A percentile compares a stretch with the other conserved stretches of the same genome.
phyloP scores from a whole-genome alignment of 2,113 vertebrate genomes.

The Phrynocephalus versicolor region DNA sequence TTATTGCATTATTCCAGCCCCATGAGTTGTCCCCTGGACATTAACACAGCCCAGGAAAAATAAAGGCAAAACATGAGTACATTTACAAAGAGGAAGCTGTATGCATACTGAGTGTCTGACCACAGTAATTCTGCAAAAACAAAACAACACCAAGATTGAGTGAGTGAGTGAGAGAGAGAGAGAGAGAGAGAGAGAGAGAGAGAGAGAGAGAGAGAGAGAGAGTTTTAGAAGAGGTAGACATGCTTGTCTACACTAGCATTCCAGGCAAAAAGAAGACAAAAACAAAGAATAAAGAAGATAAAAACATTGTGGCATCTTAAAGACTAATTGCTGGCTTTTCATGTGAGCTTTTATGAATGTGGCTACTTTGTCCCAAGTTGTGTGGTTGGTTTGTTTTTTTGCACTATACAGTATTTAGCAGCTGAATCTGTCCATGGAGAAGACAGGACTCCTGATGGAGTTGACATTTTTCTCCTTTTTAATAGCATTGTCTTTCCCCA shows the following conservation, averaged over 20 bases:
- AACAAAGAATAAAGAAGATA: too few relatives aligned
- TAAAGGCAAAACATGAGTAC: background rate
- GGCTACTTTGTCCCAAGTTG: too few relatives aligned
- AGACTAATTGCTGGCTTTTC: too few relatives aligned
- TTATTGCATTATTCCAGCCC: background rate
- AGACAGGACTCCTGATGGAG: background rate
- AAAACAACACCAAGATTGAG: too few relatives aligned
- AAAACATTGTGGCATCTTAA: too few relatives aligned
- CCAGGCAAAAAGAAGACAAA: too few relatives aligned
- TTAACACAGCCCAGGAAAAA: slow-evolving; percentile 21
- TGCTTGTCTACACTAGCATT: too few relatives aligned
- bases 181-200: too few relatives aligned
- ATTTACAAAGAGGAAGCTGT: background rate
- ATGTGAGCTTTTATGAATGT: too few relatives aligned
- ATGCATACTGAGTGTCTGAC: background rate
- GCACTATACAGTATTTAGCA: background rate
- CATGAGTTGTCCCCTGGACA: background rate
- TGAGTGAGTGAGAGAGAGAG: too few relatives aligned
- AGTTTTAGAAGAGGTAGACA: too few relatives aligned
- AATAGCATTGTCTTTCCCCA: background rate
- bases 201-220: too few relatives aligned
- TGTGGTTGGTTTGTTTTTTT: background rate
- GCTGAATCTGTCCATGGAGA: background rate
- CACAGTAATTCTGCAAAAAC: background rate
- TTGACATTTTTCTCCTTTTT: background rate